phyloP scores from a whole-genome alignment of 2,797 vertebrate genomes.

The Xiphorhynchus erythropygius region DNA sequence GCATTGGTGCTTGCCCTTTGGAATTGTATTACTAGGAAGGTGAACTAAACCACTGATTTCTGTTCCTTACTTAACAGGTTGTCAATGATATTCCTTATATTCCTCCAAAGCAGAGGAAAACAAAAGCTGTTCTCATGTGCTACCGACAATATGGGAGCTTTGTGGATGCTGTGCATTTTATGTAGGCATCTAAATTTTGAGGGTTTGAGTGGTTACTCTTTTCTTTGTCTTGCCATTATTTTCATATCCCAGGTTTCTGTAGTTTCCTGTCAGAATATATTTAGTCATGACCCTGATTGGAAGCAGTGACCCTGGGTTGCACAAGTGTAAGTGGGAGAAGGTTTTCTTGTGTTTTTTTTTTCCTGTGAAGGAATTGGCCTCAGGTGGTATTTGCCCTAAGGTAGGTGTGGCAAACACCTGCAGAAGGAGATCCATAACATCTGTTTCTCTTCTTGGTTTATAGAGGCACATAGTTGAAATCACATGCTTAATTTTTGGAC shows the following conservation, averaged over 20 bases:
- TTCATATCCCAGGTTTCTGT: background rate
- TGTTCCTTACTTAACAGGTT: background rate
- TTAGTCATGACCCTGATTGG: background rate
- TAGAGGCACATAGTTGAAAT: background rate
- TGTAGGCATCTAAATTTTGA: background rate
- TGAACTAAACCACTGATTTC: background rate
- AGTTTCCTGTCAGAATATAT: background rate
- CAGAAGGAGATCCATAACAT: background rate
- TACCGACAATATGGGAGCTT: background rate
- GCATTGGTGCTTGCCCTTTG: background rate
- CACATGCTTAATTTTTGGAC: background rate
- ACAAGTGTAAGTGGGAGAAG: background rate
- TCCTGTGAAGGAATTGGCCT: background rate
- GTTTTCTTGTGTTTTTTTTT: background rate
- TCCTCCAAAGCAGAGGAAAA: background rate
- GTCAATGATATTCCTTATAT: background rate
- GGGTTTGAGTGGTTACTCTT: background rate
- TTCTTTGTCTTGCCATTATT: background rate
- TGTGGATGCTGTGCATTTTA: background rate
- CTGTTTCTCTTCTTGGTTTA: conserved; percentile 8
- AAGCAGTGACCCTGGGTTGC: background rate
- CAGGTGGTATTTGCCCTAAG: background rate
- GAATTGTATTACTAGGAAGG: background rate
- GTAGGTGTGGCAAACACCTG: conserved; percentile 6
- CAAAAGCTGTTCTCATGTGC: background rate